Evolutionary conservation across 2,113 vertebrate species (phyloP), one percentile per base, ranked within the genome.

Genomic region (Morone saxatilis): DNA sequence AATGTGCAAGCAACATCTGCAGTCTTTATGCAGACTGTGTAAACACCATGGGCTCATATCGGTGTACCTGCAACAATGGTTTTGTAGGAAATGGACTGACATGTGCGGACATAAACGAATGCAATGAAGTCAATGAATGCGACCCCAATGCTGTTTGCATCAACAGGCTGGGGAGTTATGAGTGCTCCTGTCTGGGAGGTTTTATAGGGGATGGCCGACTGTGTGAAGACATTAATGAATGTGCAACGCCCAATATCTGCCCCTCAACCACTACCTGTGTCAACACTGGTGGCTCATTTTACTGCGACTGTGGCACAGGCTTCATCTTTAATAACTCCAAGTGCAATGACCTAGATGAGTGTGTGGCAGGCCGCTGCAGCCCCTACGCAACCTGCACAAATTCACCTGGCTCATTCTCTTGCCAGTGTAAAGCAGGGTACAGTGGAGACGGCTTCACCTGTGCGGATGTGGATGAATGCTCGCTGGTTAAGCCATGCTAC

Each of bases 21-120:
- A 96, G 95, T 76, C 50, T 31, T 0, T 96, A 91, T 41, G 92
- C 96, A 38, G 56, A 66, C 10, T 97, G 96, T 57, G 11, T 66
- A 10, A 97, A 97, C 84, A 90, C 71, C 2, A 81, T 89, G 2
- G 96, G 96, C 2, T 95, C 95, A 1, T 96, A 88, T 79, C 68
- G 3, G 5, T 97, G 96, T 54, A 91, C 84, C 6, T 97, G 96
- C 81, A 87, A 82, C 0, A 83, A 81, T 0, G 96, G 96, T 12
- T 97, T 95, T 71, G 59, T 50, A 1, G 96, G 96, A 13, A 96
- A 96, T 25, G 96, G 96, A 22, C 40, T 94, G 76, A 92, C 68
- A 0, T 97, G 96, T 4, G 87, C 92, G 5, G 96, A 97, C 78
- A 85, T 96, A 54, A 95, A 97, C n/a, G 96, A 97, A 86, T 97